Percentiles rank a stretch among this genome's conserved stretches.
phyloP scores from a whole-genome alignment of 1,140 invertebrate genomes.

The Heliconius congener region DNA sequence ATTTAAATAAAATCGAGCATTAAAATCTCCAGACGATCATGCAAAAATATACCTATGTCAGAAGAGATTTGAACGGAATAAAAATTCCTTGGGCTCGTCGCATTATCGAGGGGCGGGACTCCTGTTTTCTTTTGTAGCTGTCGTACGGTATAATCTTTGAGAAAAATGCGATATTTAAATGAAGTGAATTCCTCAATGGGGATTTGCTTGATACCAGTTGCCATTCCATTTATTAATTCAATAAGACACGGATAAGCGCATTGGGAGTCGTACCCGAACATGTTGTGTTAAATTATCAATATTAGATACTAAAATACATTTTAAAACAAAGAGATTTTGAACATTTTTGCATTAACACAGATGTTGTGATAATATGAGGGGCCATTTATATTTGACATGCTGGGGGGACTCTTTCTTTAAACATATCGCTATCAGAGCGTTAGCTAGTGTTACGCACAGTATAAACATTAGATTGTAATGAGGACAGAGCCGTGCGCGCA shows the following conservation, averaged over 20 bases:
- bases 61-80: slow-evolving; percentile 79
- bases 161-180: slow-evolving; percentile 83
- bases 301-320: slow-evolving; percentile 14
- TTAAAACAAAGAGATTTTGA: not conserved
- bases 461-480: slow-evolving; percentile 67
- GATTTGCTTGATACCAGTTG: slow-evolving; percentile 66
- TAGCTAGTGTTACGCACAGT: slow-evolving; percentile 57
- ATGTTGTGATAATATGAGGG: not conserved
- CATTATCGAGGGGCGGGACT: slow-evolving; percentile 78
- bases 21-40: slow-evolving; percentile 77
- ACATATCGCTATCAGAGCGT: slow-evolving; percentile 59
- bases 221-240: slow-evolving; percentile 73
- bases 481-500: slow-evolving; percentile 51
- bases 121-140: slow-evolving; percentile 81
- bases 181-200: slow-evolving; percentile 76
- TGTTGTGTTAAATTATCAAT: slow-evolving; percentile 46
- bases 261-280: slow-evolving; percentile 37
- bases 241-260: slow-evolving; percentile 51
- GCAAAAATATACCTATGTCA: slow-evolving; percentile 79
- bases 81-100: slow-evolving; percentile 80
- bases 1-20: slow-evolving; percentile 80
- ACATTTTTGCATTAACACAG: slow-evolving; percentile 5
- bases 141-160: slow-evolving; percentile 82
- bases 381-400: slow-evolving; percentile 8
- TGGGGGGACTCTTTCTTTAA: slow-evolving; percentile 38